phyloP scores from a whole-genome alignment of 1,140 invertebrate genomes.

The Aphidius gifuensis region DNA sequence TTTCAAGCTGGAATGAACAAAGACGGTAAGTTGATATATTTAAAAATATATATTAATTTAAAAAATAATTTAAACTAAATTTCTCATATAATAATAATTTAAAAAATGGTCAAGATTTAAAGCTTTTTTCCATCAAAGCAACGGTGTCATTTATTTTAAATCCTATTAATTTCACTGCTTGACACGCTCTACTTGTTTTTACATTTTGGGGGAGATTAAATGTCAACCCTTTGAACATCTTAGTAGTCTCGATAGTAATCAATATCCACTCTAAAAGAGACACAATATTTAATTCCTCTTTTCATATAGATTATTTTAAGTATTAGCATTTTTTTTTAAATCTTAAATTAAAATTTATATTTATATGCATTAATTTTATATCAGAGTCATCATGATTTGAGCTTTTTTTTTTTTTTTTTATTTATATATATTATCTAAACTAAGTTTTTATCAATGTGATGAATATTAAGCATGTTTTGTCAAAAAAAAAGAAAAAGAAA shows the following conservation, averaged over 20 bases:
- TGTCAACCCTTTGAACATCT: conserved; percentile 32
- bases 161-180: conserved; percentile 35
- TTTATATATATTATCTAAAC: too few species aligned
- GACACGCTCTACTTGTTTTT: conserved; percentile 28
- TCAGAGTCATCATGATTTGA: too few species aligned
- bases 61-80: conserved; percentile 9
- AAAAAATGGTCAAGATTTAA: background rate
- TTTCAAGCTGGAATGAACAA: conserved; percentile 98
- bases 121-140: background rate
- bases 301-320: too few species aligned
- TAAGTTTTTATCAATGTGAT: too few species aligned
- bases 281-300: too few species aligned
- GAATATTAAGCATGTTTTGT: too few species aligned
- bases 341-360: too few species aligned
- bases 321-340: too few species aligned
- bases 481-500: too few species aligned
- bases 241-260: conserved; percentile 22
- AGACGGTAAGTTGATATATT: conserved; percentile 81
- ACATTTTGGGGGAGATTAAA: conserved; percentile 28
- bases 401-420: too few species aligned
- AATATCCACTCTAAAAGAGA: conserved; percentile 10
- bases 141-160: conserved; percentile 25
- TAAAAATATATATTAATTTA: conserved; percentile 23
- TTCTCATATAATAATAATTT: background rate
- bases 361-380: too few species aligned